Percentiles rank a stretch among this genome's conserved stretches.
Conservation (phyloP, 2,113 vertebrate genomes). For the Nettapus auritus region DNA sequence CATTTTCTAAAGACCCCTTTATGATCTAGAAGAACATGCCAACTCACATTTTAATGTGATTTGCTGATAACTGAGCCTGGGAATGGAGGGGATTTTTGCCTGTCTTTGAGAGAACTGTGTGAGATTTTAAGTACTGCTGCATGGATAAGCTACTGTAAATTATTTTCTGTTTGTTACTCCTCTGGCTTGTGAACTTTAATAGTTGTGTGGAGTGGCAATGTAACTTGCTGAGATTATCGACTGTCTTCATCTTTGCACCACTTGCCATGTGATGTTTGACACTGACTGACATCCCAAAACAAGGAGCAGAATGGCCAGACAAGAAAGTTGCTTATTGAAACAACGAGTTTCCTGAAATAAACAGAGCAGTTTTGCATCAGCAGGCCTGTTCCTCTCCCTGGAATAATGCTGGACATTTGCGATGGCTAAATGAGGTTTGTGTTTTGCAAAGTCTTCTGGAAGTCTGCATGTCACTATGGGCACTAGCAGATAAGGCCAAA, state of each 20-base stretch:
- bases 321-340: slow-evolving; percentile 60
- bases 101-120: neutral
- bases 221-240: neutral
- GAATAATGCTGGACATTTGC: slow-evolving; percentile 65
- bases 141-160: slow-evolving; percentile 5
- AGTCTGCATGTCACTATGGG: slow-evolving; percentile 55
- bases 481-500: slow-evolving; percentile 45
- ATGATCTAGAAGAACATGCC: neutral
- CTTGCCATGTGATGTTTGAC: slow-evolving; percentile 17
- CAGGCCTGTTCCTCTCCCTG: slow-evolving; percentile 13
- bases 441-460: slow-evolving; percentile 54
- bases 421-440: slow-evolving; percentile 33
- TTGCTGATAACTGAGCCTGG: neutral
- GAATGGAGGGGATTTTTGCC: neutral
- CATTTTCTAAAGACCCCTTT: neutral
- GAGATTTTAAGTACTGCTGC: neutral
- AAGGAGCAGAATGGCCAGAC: slow-evolving; percentile 37
- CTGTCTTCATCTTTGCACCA: slow-evolving; percentile 43
- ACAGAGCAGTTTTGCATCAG: slow-evolving; percentile 40
- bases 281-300: slow-evolving; percentile 64
- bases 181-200: neutral
- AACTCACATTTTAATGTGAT: neutral
- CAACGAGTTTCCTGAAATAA: slow-evolving; percentile 68
- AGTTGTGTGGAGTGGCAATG: neutral
- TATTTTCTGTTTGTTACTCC: slow-evolving; percentile 27